Percentiles rank a stretch among this genome's conserved stretches.
phyloP scores from a whole-genome alignment of 2,888 invertebrate species.

The Leucophenga montana region DNA sequence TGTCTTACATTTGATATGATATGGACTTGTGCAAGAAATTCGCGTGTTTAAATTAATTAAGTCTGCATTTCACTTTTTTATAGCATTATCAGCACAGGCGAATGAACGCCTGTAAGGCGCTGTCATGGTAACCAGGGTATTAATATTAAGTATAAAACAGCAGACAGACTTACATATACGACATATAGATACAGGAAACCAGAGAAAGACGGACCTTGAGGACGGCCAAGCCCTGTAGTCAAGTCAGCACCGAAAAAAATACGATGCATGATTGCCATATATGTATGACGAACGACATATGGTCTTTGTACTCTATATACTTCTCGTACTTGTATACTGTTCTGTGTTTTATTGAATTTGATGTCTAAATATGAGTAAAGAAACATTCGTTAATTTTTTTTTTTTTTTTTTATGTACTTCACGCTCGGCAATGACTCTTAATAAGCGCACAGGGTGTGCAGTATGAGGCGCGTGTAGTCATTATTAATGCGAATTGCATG shows the following conservation, averaged over 20 bases:
- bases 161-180: not conserved
- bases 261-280: not conserved
- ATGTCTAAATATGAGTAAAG: slow-evolving; percentile 25
- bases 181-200: not conserved
- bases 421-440: slow-evolving; percentile 3
- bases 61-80: slow-evolving; percentile 31
- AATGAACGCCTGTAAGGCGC: not conserved
- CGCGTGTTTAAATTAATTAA: slow-evolving; percentile 64
- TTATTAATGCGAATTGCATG: slow-evolving; percentile 45
- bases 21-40: slow-evolving; percentile 27
- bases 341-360: slow-evolving; percentile 25
- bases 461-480: not conserved
- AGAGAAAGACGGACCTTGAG: not conserved
- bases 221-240: not conserved
- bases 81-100: not conserved
- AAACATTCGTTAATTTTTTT: not conserved
- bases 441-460: not conserved
- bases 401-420: not conserved
- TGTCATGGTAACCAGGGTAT: not conserved
- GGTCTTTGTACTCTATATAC: not conserved
- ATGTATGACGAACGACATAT: slow-evolving; percentile 8
- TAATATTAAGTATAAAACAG: not conserved
- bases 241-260: not conserved
- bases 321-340: slow-evolving; percentile 1
- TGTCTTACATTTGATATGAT: slow-evolving; percentile 38